Evolutionary conservation across 2,888 invertebrate genomes (phyloP).

Genomic region (Gymnosoma rotundatum): DNA sequence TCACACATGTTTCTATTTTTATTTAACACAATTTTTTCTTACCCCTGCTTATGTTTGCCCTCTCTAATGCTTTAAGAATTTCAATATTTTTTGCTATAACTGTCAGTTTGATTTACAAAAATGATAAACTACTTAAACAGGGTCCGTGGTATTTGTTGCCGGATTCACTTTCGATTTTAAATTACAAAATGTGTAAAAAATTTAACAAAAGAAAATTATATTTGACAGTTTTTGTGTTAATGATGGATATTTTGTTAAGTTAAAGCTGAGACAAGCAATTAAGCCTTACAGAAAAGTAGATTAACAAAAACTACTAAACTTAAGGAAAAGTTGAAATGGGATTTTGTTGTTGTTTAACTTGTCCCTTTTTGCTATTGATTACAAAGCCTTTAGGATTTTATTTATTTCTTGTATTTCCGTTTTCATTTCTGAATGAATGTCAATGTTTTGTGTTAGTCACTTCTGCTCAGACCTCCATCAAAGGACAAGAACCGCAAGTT

Average conservation of each 20-base stretch:
- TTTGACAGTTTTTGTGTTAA: slow-evolving; percentile 37
- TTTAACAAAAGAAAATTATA: background rate
- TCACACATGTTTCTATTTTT: slow-evolving; percentile 32
- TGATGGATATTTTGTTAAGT: slow-evolving; percentile 19
- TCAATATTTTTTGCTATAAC: slow-evolving; percentile 22
- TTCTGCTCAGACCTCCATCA: too few relatives aligned
- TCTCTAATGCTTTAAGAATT: background rate
- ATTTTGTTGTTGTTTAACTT: too few relatives aligned
- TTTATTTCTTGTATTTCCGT: too few relatives aligned
- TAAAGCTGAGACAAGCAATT: background rate
- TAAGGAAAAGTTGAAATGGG: too few relatives aligned
- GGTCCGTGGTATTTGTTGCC: background rate
- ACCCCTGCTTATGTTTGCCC: background rate
- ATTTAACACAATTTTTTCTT: background rate
- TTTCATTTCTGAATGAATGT: too few relatives aligned
- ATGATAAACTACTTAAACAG: slow-evolving; percentile 61
- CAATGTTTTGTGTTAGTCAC: too few relatives aligned
- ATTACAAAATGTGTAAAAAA: background rate
- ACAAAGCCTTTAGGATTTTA: too few relatives aligned
- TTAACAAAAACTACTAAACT: too few relatives aligned
- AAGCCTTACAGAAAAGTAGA: background rate
- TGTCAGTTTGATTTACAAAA: slow-evolving; percentile 55
- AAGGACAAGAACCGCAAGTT: too few relatives aligned
- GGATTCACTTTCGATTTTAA: background rate
- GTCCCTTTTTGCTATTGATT: too few relatives aligned